A percentile compares a stretch with the other conserved stretches of the same genome.
Evolutionary conservation across 2,113 vertebrate genomes (phyloP).

Genomic region (Tautogolabrus adspersus): DNA sequence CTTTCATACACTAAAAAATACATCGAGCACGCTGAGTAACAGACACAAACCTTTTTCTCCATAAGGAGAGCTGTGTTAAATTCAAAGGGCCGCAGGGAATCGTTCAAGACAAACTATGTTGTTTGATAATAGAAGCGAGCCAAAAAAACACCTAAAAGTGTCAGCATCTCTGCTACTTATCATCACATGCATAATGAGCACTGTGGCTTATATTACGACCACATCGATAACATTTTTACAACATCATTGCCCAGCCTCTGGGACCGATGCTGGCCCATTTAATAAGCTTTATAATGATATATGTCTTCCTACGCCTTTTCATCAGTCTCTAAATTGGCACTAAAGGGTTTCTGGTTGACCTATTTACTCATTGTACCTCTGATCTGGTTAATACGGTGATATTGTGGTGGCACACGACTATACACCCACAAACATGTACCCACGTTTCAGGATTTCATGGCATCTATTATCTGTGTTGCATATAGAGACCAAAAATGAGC

Average conservation of each 20-base stretch:
- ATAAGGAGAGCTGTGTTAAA: slow-evolving; percentile 39
- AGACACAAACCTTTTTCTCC: not conserved
- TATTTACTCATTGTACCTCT: slow-evolving; percentile 74
- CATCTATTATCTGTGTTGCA: slow-evolving; percentile 43
- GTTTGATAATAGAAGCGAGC: slow-evolving; percentile 50
- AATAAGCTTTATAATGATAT: slow-evolving; percentile 74
- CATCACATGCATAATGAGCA: slow-evolving; percentile 65
- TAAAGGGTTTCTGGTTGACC: slow-evolving; percentile 75
- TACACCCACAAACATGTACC: slow-evolving; percentile 69
- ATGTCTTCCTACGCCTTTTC: slow-evolving; percentile 74
- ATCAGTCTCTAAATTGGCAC: slow-evolving; percentile 77
- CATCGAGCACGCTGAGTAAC: not conserved
- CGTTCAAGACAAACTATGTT: slow-evolving; percentile 53
- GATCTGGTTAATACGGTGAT: slow-evolving; percentile 72
- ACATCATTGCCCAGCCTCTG: slow-evolving; percentile 63
- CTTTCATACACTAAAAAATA: not conserved
- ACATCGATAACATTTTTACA: slow-evolving; percentile 69
- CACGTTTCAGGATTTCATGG: slow-evolving; percentile 65
- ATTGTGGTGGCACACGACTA: slow-evolving; percentile 69
- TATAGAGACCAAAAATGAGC: slow-evolving; percentile 38
- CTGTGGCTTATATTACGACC: slow-evolving; percentile 54
- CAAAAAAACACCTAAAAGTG: slow-evolving; percentile 70
- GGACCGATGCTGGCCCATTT: slow-evolving; percentile 70
- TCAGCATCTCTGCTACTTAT: slow-evolving; percentile 61
- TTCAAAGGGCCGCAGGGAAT: slow-evolving; percentile 27